These are phyloP conservation scores for Drosophila atroscutellata DNA, from an alignment of 2,888 invertebrate species.

Conservation along the genomic window DNA sequence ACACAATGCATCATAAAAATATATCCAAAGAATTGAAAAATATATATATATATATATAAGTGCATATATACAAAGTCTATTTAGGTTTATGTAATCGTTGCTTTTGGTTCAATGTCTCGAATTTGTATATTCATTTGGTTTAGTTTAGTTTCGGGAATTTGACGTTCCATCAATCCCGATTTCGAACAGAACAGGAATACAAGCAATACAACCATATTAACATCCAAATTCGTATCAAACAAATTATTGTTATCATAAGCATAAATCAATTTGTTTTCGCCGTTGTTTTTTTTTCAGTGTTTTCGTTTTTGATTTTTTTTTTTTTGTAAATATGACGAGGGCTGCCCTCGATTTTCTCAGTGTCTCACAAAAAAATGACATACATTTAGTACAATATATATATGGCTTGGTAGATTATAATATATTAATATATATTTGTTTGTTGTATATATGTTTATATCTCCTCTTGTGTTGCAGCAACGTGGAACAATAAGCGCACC, in stretches of 20 bases:
- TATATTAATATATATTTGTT: conserved; percentile 21
- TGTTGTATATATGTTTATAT: conserved; percentile 27
- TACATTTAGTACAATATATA: conserved; percentile 46
- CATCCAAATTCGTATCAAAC: conserved; percentile 18
- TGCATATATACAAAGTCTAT: conserved; percentile 4
- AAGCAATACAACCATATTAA: conserved; percentile 35
- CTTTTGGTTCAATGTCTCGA: neutral
- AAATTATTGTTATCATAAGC: conserved; percentile 8
- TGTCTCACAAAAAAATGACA: conserved; percentile 35
- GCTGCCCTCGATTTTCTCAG: conserved; percentile 15
- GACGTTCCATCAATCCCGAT: neutral
- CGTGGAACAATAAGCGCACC: conserved; percentile 54
- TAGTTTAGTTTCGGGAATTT: neutral
- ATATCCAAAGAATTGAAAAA: neutral
- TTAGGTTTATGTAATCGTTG: neutral
- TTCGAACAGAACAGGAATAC: conserved; percentile 5
- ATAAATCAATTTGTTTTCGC: conserved; percentile 14
- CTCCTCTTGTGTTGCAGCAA: conserved; percentile 37
- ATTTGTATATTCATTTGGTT: neutral
- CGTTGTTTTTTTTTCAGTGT: neutral
- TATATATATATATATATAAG: neutral
- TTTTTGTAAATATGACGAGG: conserved; percentile 38
- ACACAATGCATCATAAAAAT: neutral
- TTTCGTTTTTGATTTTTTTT: conserved; percentile 7
- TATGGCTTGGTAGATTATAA: conserved; percentile 36